Percentiles rank a stretch among this genome's conserved stretches.
Evolutionary conservation across 1,140 invertebrate species (phyloP).

Genomic region (Nasonia longicornis): DNA sequence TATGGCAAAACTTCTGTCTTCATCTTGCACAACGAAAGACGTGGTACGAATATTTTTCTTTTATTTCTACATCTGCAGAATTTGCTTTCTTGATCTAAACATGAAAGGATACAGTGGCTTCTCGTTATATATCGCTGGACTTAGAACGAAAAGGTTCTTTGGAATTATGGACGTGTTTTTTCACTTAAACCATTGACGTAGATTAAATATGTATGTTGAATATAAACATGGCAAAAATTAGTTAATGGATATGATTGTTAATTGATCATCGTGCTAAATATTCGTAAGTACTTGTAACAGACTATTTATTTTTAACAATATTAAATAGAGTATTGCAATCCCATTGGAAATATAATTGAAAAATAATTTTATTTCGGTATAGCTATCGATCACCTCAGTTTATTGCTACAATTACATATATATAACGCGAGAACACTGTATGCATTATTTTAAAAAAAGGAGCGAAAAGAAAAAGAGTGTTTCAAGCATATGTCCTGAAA

Average conservation of each 20-base stretch:
- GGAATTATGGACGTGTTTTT: not conserved
- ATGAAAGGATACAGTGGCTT: not conserved
- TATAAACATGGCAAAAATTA: not conserved
- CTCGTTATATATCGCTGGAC: not conserved
- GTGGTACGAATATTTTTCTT: not conserved
- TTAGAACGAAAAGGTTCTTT: not conserved
- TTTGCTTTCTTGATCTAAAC: not conserved
- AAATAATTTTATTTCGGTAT: not conserved
- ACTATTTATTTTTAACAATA: not conserved
- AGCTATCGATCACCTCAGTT: not conserved
- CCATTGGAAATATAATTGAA: not conserved
- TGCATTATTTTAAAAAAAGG: conserved; percentile 27
- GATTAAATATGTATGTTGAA: not conserved
- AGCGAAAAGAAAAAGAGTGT: conserved; percentile 12
- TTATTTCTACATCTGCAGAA: not conserved
- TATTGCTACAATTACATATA: not conserved
- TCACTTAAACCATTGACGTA: not conserved
- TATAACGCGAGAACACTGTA: not conserved
- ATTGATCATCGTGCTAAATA: not conserved
- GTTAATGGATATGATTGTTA: not conserved
- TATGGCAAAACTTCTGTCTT: not conserved
- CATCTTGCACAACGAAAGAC: not conserved
- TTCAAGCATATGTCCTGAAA: conserved; percentile 49
- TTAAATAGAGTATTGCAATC: not conserved
- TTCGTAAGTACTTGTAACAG: not conserved